Evolutionary conservation across 1,140 invertebrate genomes (phyloP).

Genomic region (Vollenhovia emeryi): DNA sequence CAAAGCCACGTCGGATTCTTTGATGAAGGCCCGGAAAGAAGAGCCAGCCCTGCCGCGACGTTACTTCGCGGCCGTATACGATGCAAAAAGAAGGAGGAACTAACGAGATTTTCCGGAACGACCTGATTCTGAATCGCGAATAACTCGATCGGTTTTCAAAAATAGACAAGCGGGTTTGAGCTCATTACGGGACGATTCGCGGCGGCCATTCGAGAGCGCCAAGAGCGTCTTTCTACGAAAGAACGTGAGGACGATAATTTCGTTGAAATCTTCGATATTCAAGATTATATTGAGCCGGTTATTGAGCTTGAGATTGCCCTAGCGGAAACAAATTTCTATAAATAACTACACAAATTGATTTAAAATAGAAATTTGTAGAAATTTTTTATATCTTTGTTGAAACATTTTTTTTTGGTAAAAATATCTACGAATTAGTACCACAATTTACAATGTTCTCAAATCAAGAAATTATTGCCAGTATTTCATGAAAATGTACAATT

Average conservation of each 20-base stretch:
- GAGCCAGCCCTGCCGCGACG: neutral
- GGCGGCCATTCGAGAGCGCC: neutral
- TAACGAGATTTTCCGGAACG: conserved; percentile 52
- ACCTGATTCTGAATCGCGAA: conserved; percentile 13
- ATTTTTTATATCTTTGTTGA: no score
- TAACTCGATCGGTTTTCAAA: neutral
- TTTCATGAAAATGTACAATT: no score
- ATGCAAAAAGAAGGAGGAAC: conserved; percentile 57
- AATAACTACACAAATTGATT: no score
- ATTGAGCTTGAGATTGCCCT: neutral
- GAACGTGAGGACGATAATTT: neutral
- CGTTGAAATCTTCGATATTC: neutral
- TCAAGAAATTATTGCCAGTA: no score
- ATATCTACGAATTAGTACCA: no score
- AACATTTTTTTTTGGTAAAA: no score
- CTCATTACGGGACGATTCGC: neutral
- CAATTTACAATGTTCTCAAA: no score
- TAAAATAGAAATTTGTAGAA: no score
- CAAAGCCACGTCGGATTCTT: neutral
- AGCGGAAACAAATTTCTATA: no score
- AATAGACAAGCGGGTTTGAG: neutral
- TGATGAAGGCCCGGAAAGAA: neutral
- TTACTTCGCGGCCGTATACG: conserved; percentile 1
- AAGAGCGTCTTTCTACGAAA: neutral
- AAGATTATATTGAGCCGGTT: neutral